Conservation (phyloP, 2,888 invertebrate genomes). For the Tortrix viridana region DNA sequence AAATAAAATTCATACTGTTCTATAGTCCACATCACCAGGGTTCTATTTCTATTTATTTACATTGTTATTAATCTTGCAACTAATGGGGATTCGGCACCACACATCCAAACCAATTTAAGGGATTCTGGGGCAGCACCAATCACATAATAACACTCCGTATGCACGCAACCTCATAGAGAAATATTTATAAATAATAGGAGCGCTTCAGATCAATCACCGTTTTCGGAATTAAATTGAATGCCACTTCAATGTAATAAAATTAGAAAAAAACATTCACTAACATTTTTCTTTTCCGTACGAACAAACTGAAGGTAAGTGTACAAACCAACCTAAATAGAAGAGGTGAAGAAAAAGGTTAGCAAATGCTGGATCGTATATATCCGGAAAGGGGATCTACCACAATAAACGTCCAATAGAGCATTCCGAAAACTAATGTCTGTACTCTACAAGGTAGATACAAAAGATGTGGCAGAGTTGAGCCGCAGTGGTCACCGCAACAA, state of each 20-base stretch:
- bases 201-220: not conserved
- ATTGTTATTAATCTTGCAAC: conserved; percentile 68
- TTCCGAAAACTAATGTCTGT: conserved; percentile 23
- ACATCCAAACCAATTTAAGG: conserved; percentile 70
- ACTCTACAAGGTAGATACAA: conserved; percentile 26
- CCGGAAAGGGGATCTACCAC: conserved; percentile 30
- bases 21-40: conserved; percentile 65
- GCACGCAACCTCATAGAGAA: conserved; percentile 77
- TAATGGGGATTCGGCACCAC: conserved; percentile 64
- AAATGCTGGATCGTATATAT: conserved; percentile 26
- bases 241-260: conserved; percentile 17
- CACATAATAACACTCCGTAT: conserved; percentile 72
- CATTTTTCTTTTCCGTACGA: conserved; percentile 27
- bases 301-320: not conserved
- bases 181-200: conserved; percentile 25
- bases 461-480: conserved; percentile 13
- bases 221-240: conserved; percentile 5
- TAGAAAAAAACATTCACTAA: conserved; percentile 29
- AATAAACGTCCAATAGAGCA: conserved; percentile 24
- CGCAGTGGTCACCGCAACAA: conserved; percentile 17
- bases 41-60: conserved; percentile 60
- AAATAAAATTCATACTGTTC: conserved; percentile 61
- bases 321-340: not conserved
- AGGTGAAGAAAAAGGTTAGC: conserved; percentile 31
- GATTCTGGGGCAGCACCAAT: conserved; percentile 82